Base-by-base conservation (phyloP, 2,888 invertebrate genomes). In the Cataglyphis rosenhaueri region DNA sequence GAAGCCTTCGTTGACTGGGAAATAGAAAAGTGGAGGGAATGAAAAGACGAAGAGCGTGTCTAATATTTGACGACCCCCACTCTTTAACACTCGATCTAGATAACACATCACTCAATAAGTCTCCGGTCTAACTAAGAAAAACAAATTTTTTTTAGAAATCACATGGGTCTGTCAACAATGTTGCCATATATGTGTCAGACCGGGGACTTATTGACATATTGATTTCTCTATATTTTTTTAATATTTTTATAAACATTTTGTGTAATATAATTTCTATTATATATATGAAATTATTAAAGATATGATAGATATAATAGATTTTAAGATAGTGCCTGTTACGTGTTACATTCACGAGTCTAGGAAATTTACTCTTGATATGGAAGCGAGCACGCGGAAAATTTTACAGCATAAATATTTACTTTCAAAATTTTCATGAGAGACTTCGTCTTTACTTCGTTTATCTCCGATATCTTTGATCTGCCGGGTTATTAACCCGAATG, bases 401-500 rank as follows among this genome's bases (percentile, higher is more conserved):
- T 55, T 29, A 0, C 8, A 5, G 55, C 55, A 38, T 76, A 29
- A 57, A 41, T 66, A 55, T 55, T 65, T n/a, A 66, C n/a, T 52
- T 52, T n/a, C 55, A 18, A 52, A 66, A 76, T 6, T 52, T 3
- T 32, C 15, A n/a, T 12, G 44, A 59, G 5, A 15, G n/a, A 64
- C 4, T n/a, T 52, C 1, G 12, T 1, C 38, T 66, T 3, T 9
- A 35, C 52, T 12, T 2, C 52, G 6, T 6, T 5, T 48, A 35
- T 48, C 59, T 74, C 44, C 59, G 59, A 66, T 66, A 81, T 59
- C 59, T 52, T 82, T 48, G 61, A 73, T 64, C 71, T 21, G 78
- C 48, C 48, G 79, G 79, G 81, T 83, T 81, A 66, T 81, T 83
- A 73, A 64, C 81, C 83, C 38, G 38, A 57, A 44, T 44, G 55